phyloP scores from a whole-genome alignment of 2,888 invertebrate species.

The Biston stratarius region DNA sequence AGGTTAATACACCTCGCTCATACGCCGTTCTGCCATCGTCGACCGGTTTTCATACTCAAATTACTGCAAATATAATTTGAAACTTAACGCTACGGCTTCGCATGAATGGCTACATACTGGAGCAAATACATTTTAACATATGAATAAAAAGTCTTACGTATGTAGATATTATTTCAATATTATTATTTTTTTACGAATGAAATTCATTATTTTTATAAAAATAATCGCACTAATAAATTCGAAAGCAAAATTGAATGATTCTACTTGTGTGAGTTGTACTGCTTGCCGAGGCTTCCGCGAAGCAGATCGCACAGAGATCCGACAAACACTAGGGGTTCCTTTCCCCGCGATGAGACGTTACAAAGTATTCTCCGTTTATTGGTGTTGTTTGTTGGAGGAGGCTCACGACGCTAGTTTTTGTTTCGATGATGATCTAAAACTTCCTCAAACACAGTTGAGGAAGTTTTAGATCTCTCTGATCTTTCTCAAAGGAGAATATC shows the following conservation, averaged over 20 bases:
- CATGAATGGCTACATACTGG: no score
- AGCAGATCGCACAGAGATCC: conserved; percentile 23
- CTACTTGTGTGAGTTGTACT: no score
- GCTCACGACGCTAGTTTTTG: conserved; percentile 23
- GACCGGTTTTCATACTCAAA: conserved; percentile 25
- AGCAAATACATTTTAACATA: no score
- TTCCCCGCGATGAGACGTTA: conserved; percentile 24
- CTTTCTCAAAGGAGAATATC: conserved; percentile 14
- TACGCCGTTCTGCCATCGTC: conserved; percentile 8
- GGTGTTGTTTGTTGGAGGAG: conserved; percentile 36
- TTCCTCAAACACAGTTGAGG: no score
- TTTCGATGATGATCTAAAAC: conserved; percentile 15
- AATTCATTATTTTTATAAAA: no score
- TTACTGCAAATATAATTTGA: background rate
- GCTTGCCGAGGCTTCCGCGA: no score
- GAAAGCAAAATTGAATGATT: no score
- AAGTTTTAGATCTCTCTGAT: conserved; percentile 27
- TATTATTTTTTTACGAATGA: no score
- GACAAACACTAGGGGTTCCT: conserved; percentile 33
- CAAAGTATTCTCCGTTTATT: conserved; percentile 36
- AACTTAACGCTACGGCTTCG: no score
- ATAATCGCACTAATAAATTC: no score
- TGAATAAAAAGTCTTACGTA: no score
- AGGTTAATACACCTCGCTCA: conserved; percentile 11
- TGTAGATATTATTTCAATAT: no score